Conservation (phyloP, 2,113 vertebrate species). For the Girardinichthys multiradiatus region DNA sequence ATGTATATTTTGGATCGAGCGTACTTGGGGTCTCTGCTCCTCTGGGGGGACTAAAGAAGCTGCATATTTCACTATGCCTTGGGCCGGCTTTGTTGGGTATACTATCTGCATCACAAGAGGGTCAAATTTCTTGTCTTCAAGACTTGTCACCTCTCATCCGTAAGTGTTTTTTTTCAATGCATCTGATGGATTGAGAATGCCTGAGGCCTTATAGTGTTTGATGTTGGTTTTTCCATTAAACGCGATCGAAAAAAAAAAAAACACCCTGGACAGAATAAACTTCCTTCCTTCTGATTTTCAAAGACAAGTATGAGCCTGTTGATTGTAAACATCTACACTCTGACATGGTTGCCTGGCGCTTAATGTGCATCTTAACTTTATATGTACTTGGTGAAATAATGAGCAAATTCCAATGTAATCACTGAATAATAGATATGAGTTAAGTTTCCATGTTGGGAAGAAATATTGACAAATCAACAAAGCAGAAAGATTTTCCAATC, state of each 20-base stretch:
- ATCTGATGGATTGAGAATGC: background rate
- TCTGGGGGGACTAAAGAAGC: too few relatives aligned
- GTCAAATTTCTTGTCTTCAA: background rate
- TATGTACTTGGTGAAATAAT: background rate
- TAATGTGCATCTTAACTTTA: constrained; percentile 1
- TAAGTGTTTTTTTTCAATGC: background rate
- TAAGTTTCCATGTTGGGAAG: constrained; percentile 15
- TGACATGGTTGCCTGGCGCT: background rate
- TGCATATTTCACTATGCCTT: too few relatives aligned
- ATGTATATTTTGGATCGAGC: background rate
- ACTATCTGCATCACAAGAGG: too few relatives aligned
- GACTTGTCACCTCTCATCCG: background rate
- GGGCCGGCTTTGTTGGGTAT: too few relatives aligned
- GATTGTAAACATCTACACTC: constrained; percentile 34
- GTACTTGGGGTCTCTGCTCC: background rate
- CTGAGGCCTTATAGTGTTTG: background rate
- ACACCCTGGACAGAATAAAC: background rate
- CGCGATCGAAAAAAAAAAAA: background rate
- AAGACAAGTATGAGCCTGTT: constrained; percentile 6
- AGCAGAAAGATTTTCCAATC: background rate
- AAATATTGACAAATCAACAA: constrained; percentile 35
- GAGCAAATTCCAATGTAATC: background rate
- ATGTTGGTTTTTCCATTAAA: background rate
- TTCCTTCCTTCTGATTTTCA: constrained; percentile 1
- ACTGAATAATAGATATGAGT: background rate